Base-by-base conservation (phyloP, 2,888 invertebrate species). In the Diaprepes abbreviatus region DNA sequence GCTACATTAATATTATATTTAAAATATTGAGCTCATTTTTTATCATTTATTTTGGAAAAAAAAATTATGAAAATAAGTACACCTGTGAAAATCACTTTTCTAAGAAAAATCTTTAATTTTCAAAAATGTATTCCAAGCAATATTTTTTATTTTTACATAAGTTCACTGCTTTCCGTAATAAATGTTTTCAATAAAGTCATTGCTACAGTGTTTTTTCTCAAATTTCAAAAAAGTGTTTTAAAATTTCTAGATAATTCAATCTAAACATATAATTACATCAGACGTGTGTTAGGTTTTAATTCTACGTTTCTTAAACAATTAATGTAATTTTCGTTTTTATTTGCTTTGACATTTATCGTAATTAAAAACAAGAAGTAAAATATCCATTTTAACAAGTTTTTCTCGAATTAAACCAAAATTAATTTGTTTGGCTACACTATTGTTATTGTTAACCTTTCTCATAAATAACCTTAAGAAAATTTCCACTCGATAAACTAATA, bases 401-500 rank as follows among this genome's bases (percentile, higher is more conserved):
- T 21, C n/a, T 43, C 17, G 10, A 48, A 24, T 48, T 28, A 28
- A 14, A 24, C 24, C 48, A 48, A 48, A 48, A 48, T 14, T 28
- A 28, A 28, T 48, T 48, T 7, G 28, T 50, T 50, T 50, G 28
- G 3, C 48, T 50, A 28, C 33, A 52, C 33, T 17, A 21, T 35
- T 36, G n/a, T 21, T 54, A 16, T 36, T 54, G 19, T 10, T 54
- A 35, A 35, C 17, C 35, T 12, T 54, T 54, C 12, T 36, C 33
- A 5, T 7, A n/a, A 38, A 36, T 38, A 9, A 21, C 36, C 55
- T 38, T 38, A 17, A 38, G 21, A 24, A 55, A 38, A 24, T 38
- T 55, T 55, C 55, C 55, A 36, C 36, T 55, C 36, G 36, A 36
- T 55, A 54, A 35, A 54, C 54, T 54, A 9, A 10, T 52, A 52